A percentile compares a stretch with the other conserved stretches of the same genome.
phyloP scores from a whole-genome alignment of 2,113 vertebrate genomes.

The Opisthocomus hoazin region DNA sequence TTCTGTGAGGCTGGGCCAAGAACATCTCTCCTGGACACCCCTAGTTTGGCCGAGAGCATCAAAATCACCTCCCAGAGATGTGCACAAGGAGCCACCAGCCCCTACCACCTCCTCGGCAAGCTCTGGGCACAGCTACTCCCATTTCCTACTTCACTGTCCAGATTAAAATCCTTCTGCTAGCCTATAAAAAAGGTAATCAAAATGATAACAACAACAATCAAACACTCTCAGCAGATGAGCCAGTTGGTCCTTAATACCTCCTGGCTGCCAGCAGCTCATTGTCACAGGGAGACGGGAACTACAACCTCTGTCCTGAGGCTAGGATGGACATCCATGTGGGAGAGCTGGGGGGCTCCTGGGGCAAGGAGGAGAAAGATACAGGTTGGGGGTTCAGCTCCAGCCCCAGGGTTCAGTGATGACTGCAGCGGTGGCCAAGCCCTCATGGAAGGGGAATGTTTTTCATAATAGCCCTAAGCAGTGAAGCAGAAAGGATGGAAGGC shows the following conservation, averaged over 20 bases:
- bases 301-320: not conserved
- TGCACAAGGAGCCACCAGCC: not conserved
- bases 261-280: not conserved
- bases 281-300: not conserved
- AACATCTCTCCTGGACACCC: not conserved
- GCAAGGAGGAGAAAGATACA: not conserved
- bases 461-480: not conserved
- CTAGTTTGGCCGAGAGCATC: not conserved
- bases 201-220: not conserved
- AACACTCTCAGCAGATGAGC: not conserved
- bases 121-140: not conserved
- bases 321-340: not conserved
- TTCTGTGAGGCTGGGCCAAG: not conserved
- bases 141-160: not conserved
- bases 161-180: slow-evolving; percentile 2
- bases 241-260: not conserved
- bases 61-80: not conserved
- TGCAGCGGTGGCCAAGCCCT: not conserved
- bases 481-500: not conserved
- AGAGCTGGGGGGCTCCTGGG: not conserved
- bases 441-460: not conserved
- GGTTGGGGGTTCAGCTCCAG: not conserved
- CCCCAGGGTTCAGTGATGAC: not conserved
- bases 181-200: not conserved
- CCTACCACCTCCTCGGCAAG: rapidly evolving